Conservation (phyloP, 2,888 invertebrate species). For the Campaea margaritaria region DNA sequence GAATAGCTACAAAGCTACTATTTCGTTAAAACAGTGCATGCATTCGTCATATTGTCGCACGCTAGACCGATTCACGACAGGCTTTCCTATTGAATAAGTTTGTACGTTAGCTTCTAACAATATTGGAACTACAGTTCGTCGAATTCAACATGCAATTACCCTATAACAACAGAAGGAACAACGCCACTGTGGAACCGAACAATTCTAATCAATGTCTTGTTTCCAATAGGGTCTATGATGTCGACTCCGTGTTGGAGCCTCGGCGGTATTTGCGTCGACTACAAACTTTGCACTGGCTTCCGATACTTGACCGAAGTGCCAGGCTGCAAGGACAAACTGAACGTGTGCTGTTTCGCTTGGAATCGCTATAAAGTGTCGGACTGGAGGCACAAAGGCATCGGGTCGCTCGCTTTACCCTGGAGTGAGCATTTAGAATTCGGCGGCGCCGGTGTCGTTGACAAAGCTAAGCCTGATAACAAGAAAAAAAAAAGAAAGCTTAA, state of each 20-base stretch:
- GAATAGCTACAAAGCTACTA: too few relatives aligned
- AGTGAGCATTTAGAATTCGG: slow-evolving; percentile 49
- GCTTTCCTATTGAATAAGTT: not conserved
- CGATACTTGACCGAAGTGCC: slow-evolving; percentile 61
- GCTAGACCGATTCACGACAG: too few relatives aligned
- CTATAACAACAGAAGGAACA: not conserved
- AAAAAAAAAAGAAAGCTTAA: slow-evolving; percentile 27
- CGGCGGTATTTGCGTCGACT: slow-evolving; percentile 70
- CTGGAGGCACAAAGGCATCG: slow-evolving; percentile 57
- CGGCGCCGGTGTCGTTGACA: slow-evolving; percentile 61
- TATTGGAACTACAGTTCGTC: not conserved
- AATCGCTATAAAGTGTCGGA: slow-evolving; percentile 64
- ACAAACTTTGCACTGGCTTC: slow-evolving; percentile 62
- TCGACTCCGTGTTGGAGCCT: slow-evolving; percentile 69
- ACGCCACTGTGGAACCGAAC: not conserved
- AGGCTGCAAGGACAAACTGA: slow-evolving; percentile 65
- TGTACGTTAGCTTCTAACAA: not conserved
- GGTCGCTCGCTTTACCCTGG: slow-evolving; percentile 63
- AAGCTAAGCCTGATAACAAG: slow-evolving; percentile 24
- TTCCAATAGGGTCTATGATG: slow-evolving; percentile 63
- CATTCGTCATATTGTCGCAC: too few relatives aligned
- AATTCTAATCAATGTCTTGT: slow-evolving; percentile 18
- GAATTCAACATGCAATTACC: not conserved
- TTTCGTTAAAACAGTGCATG: too few relatives aligned
- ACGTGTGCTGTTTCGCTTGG: slow-evolving; percentile 77